A percentile compares a stretch with the other conserved stretches of the same genome.
Conservation (phyloP, 2,888 invertebrate species). For the Amorpha juglandis region DNA sequence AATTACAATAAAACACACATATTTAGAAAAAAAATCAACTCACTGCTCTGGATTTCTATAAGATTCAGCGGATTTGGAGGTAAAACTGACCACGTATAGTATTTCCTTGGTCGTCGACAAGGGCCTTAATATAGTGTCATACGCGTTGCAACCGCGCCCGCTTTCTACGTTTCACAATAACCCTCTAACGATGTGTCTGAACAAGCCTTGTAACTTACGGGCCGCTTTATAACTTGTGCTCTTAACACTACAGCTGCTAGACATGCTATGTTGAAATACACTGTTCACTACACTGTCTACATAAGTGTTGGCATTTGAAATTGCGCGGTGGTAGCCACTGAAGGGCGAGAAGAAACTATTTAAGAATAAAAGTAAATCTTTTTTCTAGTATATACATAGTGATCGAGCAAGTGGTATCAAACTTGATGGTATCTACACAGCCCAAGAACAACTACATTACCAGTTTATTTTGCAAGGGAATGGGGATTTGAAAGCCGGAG, state of each 20-base stretch:
- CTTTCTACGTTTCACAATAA: constrained; percentile 22
- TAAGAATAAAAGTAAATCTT: too few species aligned
- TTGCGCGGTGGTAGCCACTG: too few species aligned
- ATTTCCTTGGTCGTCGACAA: background rate
- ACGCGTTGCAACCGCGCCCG: constrained; percentile 12
- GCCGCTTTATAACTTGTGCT: constrained; percentile 10
- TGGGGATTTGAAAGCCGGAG: too few species aligned
- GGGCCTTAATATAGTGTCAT: background rate
- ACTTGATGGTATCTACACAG: too few species aligned
- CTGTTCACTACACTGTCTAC: background rate
- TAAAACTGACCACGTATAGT: background rate
- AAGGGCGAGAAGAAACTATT: too few species aligned
- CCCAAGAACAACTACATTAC: too few species aligned
- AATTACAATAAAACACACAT: too few species aligned
- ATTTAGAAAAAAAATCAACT: too few species aligned
- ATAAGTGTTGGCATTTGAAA: background rate
- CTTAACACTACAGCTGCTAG: constrained; percentile 16
- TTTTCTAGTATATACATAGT: too few species aligned
- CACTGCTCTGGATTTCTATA: background rate
- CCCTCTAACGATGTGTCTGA: constrained; percentile 20
- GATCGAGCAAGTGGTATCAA: too few species aligned
- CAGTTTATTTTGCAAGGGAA: too few species aligned
- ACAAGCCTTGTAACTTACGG: constrained; percentile 1
- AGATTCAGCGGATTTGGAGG: background rate
- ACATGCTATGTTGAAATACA: constrained; percentile 1